Base-by-base conservation (phyloP, 1,140 invertebrate genomes). In the Rhopalosiphum maidis region DNA sequence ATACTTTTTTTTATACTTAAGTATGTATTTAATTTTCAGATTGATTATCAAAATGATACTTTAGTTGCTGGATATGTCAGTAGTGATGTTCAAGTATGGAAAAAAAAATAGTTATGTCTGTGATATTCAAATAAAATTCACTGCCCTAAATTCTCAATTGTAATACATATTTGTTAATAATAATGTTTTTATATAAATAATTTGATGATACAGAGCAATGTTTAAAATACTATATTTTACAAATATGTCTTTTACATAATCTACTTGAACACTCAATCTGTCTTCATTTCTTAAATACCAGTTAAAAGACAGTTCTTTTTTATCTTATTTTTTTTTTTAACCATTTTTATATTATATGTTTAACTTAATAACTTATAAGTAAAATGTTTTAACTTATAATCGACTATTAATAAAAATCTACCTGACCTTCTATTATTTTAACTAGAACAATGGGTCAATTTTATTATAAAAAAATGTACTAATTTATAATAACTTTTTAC, bases 11-110 rank as follows among this genome's bases (percentile, higher is more conserved):
- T 21, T 82, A 23, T 83, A 92, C 6, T 77, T 37, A 51, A 83
- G 25, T 6, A 83, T 48, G 37, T 23, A 51, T 83, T 48, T 83
- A 1, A 82, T 85, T 54, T 93, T 54, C 54, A 93, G 91, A 93
- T 93, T 54, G 91, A 93, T 18, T 93, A 93, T 55, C 91, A 93
- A 93, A 93, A 93, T 43, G 41, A 93, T 43, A 93, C 82, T 25
- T 55, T 93, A 55, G 91, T 93, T 55, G 91, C 86, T 86, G 91
- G 91, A 41, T 86, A 93, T 55, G 91, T 93, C 0, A 85, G 41
- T 11, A 93, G 91, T 86, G n/a, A 82, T 55, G 48, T 93, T 22
- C 91, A 54, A 93, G 82, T 93, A 0, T 93, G 91, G 91, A 86
- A 54, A 86, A 93, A 93, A 55, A 93, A 86, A 25, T 51, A 83